Conservation (phyloP, 2,113 vertebrate genomes). For the Meriones unguiculatus region DNA sequence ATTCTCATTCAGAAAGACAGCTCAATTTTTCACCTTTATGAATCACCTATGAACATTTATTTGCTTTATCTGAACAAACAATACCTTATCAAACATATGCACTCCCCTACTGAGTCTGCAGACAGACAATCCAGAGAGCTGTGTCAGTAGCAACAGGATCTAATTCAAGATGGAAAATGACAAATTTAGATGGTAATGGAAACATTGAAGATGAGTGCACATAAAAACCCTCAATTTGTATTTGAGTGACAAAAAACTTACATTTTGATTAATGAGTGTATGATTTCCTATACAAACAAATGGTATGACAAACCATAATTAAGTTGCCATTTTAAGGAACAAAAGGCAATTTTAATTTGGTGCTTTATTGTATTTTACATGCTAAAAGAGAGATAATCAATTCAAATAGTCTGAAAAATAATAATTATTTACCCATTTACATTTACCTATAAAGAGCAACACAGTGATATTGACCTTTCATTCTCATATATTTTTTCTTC, state of each 20-base stretch:
- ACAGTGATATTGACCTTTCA: background rate
- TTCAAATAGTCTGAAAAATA: background rate
- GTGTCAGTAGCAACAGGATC: background rate
- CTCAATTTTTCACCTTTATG: constrained; percentile 47
- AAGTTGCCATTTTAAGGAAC: background rate
- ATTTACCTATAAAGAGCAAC: background rate
- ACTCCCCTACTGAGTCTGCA: background rate
- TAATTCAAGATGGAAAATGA: background rate
- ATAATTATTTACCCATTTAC: background rate
- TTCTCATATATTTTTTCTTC: background rate
- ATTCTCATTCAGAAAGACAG: background rate
- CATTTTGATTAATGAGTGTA: constrained; percentile 11
- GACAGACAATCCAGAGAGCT: constrained; percentile 49
- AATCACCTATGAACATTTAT: constrained; percentile 27
- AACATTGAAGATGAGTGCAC: background rate
- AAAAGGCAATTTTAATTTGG: background rate
- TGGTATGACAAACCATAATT: background rate
- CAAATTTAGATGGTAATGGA: constrained; percentile 6
- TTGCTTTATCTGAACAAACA: constrained; percentile 45
- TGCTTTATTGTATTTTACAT: background rate
- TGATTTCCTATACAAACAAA: background rate
- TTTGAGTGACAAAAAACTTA: constrained; percentile 9
- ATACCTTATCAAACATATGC: background rate
- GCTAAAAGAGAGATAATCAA: background rate
- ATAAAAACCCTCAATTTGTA: background rate